phyloP scores from a whole-genome alignment of 2,888 invertebrate genomes.

The Caenorhabditis doughertyi region DNA sequence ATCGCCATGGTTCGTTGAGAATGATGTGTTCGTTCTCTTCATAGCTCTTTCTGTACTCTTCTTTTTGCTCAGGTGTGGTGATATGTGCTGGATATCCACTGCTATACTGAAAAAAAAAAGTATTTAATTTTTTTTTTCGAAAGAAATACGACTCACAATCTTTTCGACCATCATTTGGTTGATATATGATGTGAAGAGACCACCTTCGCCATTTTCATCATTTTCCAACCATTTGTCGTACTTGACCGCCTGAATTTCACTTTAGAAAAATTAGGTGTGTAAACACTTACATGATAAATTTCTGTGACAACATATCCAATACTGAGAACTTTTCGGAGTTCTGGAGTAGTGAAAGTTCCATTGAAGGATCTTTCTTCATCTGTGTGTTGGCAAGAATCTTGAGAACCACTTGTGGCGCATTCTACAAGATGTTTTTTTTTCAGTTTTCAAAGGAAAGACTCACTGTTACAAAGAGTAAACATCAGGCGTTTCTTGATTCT shows the following conservation, averaged over 20 bases:
- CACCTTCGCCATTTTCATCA: not conserved
- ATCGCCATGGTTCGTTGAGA: not conserved
- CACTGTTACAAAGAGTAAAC: constrained; percentile 3
- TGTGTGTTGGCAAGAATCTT: not conserved
- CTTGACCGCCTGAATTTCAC: not conserved
- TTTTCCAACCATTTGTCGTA: not conserved
- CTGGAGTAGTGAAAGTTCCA: constrained; percentile 12
- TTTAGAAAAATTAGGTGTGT: not conserved
- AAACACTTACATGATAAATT: constrained; percentile 11
- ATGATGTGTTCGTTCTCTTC: not conserved
- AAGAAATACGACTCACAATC: constrained; percentile 9
- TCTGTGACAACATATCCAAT: not conserved
- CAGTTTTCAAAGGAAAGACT: not conserved
- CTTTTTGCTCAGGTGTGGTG: not conserved
- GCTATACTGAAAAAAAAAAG: constrained; percentile 1
- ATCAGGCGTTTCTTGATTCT: not conserved
- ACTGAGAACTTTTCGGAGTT: not conserved
- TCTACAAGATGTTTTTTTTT: not conserved
- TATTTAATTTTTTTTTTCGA: not conserved
- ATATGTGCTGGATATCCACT: constrained; percentile 2
- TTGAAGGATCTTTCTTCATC: not conserved
- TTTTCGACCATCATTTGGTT: constrained; percentile 20
- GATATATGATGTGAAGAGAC: constrained; percentile 25
- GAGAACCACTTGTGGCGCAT: not conserved
- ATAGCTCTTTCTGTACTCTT: not conserved